Evolutionary conservation across 2,888 invertebrate genomes (phyloP), one percentile per base, ranked within the genome.

Genomic region (Drosophila macrospina): DNA sequence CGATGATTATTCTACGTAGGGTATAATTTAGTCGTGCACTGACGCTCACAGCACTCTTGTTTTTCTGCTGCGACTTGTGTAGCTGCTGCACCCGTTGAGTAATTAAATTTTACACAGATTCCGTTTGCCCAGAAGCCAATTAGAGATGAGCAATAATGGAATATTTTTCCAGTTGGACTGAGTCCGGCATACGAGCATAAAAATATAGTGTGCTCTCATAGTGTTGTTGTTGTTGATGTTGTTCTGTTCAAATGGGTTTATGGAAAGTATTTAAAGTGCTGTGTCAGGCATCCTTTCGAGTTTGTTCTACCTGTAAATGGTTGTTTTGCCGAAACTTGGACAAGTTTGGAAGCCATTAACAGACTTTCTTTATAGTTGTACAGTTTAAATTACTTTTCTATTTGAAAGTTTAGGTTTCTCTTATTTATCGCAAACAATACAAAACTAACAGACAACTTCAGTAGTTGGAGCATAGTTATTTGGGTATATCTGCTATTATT

Each of bases 81-180:
- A 45, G 13, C 55, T 47, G 41, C 15, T 54, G 50, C 41, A 24
- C 15, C 39, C 36, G 13, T 57, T 41, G 32, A 51, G 74, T 78
- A 80, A 80, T 80, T 77, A 73, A 78, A 78, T 78, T 75, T 61
- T 32, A 32, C 68, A 24, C 52, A 60, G 56, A 65, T 32, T 56
- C 37, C 37, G 16, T 36, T 30, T 28, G 36, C 13, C 51, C 10
- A 20, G 34, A 54, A 50, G n/a, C 39, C 44, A 57, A 48, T 55
- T 51, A 51, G 20, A 54, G 39, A 34, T 59, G 37, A 39, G 36
- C n/a, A 30, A 36, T 34, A 55, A 30, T 42, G 42, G 7, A 34
- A 48, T 57, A 39, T 34, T 48, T 52, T 24, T 15, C 15, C 39
- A 28, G 16, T 52, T 16, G 39, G 20, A 24, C 20, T 20, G 41